Percentiles rank a stretch among this genome's conserved stretches.
Conservation (phyloP, 2,888 invertebrate genomes). For the Chloroclysta siterata region DNA sequence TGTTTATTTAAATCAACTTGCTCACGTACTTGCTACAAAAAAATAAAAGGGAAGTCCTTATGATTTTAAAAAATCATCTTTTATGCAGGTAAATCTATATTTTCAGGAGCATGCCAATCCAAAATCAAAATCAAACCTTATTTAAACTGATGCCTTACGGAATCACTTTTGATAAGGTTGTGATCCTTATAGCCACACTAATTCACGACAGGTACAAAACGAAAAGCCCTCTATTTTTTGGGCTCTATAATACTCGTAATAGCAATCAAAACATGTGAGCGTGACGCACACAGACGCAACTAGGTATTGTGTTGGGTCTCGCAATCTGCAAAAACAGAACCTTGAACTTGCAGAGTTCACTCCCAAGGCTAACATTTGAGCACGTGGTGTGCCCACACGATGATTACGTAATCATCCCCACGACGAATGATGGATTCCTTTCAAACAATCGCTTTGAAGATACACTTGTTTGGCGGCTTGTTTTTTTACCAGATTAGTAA, state of each 20-base stretch:
- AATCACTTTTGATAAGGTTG: neutral
- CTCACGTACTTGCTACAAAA: too few relatives aligned
- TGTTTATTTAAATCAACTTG: too few relatives aligned
- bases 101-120: too few relatives aligned
- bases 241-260: conserved; percentile 2
- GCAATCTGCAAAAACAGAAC: conserved; percentile 76
- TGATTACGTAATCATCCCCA: conserved; percentile 70
- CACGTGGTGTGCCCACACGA: conserved; percentile 67
- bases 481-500: conserved; percentile 17
- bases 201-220: conserved; percentile 8
- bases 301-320: conserved; percentile 66
- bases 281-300: conserved; percentile 55
- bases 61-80: neutral
- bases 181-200: neutral
- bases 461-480: conserved; percentile 23
- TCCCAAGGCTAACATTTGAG: conserved; percentile 73
- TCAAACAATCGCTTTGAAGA: conserved; percentile 17
- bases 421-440: conserved; percentile 34
- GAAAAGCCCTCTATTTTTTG: conserved; percentile 4
- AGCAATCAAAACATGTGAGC: conserved; percentile 42
- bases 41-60: too few relatives aligned
- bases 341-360: conserved; percentile 82
- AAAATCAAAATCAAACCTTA: too few relatives aligned
- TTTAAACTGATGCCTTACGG: too few relatives aligned
- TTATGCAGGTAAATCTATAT: neutral